Percentiles rank a stretch among this genome's conserved stretches.
Evolutionary conservation across 1,140 invertebrate species (phyloP).

Genomic region (Eriosoma lanigerum): DNA sequence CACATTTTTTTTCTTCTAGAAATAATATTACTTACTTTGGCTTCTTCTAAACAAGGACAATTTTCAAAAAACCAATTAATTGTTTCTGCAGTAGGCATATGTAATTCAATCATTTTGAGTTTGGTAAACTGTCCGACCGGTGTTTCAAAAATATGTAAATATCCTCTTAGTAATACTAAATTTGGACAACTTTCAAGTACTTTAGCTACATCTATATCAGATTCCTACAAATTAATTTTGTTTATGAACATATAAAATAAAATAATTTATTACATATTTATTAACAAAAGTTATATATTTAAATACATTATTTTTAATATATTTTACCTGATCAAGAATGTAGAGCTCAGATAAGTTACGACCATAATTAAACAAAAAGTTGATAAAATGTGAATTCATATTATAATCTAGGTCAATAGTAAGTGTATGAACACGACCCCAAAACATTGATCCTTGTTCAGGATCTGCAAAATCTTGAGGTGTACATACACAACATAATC

Average conservation of each 20-base stretch:
- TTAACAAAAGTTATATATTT: too few relatives aligned
- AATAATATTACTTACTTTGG: not conserved
- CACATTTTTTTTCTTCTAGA: too few relatives aligned
- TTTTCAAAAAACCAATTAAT: constrained; percentile 50
- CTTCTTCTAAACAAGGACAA: constrained; percentile 44
- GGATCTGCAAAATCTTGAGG: constrained; percentile 39
- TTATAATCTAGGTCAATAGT: constrained; percentile 48
- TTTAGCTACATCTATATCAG: constrained; percentile 40
- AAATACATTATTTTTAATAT: not conserved
- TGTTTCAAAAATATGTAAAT: constrained; percentile 41
- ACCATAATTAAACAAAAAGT: constrained; percentile 37
- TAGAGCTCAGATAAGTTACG: constrained; percentile 11
- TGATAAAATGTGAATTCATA: constrained; percentile 45
- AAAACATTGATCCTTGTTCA: constrained; percentile 43
- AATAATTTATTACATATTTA: too few relatives aligned
- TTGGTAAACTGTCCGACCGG: constrained; percentile 27
- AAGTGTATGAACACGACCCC: constrained; percentile 32
- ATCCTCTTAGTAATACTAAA: constrained; percentile 33
- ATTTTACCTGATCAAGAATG: constrained; percentile 32
- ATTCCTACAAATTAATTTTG: constrained; percentile 13
- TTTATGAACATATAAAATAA: not conserved
- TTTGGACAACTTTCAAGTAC: constrained; percentile 37
- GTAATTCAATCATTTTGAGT: constrained; percentile 28
- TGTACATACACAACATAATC: constrained; percentile 33
- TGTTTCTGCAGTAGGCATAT: constrained; percentile 43